These are phyloP conservation scores for Xenotilapia caudafasciata DNA, from an alignment of 2,113 vertebrate genomes.

Conservation along the genomic window DNA sequence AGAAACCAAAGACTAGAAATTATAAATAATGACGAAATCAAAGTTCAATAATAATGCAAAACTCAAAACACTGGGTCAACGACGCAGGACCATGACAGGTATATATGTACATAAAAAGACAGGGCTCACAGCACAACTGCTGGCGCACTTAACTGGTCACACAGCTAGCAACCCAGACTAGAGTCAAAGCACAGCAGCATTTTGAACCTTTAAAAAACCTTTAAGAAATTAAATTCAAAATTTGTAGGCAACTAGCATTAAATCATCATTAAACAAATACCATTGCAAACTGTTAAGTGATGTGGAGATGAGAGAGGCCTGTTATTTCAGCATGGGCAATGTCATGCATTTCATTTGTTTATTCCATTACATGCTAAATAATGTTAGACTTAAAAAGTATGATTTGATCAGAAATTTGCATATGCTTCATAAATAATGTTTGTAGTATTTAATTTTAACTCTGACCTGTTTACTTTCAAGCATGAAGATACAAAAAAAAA, in stretches of 20 bases:
- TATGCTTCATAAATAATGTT: not conserved
- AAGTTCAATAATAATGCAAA: not conserved
- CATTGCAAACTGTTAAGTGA: not conserved
- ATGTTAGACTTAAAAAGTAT: not conserved
- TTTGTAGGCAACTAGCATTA: not conserved
- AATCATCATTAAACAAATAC: not conserved
- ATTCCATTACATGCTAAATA: not conserved
- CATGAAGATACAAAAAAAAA: accelerated
- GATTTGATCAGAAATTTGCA: not conserved
- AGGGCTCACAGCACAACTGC: not conserved
- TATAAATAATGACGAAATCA: not conserved
- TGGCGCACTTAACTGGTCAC: not conserved
- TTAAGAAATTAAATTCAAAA: not conserved
- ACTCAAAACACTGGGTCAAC: not conserved
- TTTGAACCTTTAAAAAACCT: not conserved
- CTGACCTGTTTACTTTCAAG: not conserved
- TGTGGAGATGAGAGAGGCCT: not conserved
- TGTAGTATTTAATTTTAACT: not conserved
- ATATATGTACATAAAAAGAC: not conserved
- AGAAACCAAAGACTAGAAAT: not conserved
- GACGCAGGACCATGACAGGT: not conserved
- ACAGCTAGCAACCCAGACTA: not conserved
- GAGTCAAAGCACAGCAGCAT: not conserved
- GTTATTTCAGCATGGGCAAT: not conserved
- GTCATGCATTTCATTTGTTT: not conserved